These are phyloP conservation scores for Eucriotettix oculatus DNA, from an alignment of 2,888 invertebrate genomes.

Conservation along the genomic window DNA sequence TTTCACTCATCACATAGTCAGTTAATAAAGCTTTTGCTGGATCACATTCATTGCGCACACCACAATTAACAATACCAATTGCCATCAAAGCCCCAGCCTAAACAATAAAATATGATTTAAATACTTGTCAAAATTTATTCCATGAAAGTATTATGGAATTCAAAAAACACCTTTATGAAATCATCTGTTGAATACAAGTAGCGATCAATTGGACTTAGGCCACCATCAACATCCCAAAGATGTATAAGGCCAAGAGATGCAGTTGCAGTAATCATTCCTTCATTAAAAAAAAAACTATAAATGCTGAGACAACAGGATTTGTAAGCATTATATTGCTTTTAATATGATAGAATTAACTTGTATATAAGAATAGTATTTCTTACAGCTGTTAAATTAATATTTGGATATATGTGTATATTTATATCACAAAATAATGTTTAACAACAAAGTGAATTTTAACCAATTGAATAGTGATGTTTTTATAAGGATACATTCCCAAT, in stretches of 20 bases:
- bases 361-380: no score
- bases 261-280: constrained; percentile 88
- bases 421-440: no score
- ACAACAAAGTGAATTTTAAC: no score
- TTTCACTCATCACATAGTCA: constrained; percentile 81
- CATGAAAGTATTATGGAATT: no score
- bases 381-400: no score
- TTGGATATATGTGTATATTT: no score
- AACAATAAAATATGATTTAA: background rate
- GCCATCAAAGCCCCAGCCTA: constrained; percentile 86
- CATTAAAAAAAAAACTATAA: background rate
- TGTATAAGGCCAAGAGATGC: constrained; percentile 91
- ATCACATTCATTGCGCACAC: constrained; percentile 94
- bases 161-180: constrained; percentile 56
- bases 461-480: no score
- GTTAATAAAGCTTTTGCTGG: constrained; percentile 90
- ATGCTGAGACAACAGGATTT: no score
- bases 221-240: constrained; percentile 97
- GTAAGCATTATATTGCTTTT: no score
- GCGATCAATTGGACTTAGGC: constrained; percentile 94
- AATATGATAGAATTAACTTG: no score
- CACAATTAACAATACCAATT: constrained; percentile 92
- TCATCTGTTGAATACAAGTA: constrained; percentile 90
- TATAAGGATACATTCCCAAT: no score
- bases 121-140: background rate